These are phyloP conservation scores for Lasioglossum albipes DNA, from an alignment of 1,140 invertebrate genomes.

Conservation along the genomic window DNA sequence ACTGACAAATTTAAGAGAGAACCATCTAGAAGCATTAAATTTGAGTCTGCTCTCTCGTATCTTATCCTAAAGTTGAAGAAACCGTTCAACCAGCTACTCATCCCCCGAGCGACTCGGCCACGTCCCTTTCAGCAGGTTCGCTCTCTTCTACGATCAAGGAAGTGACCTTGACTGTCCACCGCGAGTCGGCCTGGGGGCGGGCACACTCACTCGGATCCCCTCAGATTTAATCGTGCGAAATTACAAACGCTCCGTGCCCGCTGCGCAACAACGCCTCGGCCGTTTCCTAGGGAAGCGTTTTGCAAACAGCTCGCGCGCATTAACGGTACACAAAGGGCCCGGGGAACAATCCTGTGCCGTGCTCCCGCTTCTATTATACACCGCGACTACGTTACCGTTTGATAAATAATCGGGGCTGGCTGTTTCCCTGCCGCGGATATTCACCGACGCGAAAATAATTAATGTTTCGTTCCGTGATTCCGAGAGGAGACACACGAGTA, in stretches of 20 bases:
- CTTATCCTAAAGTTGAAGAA: no score
- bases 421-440: not conserved
- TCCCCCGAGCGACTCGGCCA: no score
- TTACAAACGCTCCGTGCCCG: not conserved
- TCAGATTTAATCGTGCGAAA: constrained; percentile 13
- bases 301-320: not conserved
- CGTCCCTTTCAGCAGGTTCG: not conserved
- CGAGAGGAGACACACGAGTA: not conserved
- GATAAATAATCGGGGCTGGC: constrained; percentile 29
- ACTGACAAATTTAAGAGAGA: no score
- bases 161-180: constrained; percentile 1
- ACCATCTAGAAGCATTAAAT: no score
- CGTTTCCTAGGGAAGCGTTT: constrained; percentile 12
- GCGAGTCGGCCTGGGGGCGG: not conserved
- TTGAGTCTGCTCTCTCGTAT: no score
- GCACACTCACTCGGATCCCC: not conserved
- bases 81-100: no score
- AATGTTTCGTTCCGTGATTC: constrained; percentile 33
- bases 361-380: constrained; percentile 1
- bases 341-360: constrained; percentile 11
- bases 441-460: constrained; percentile 28
- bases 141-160: not conserved
- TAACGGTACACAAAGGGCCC: constrained; percentile 23
- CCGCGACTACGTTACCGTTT: constrained; percentile 1
- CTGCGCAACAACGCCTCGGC: constrained; percentile 4